Conservation (phyloP, 2,888 invertebrate species). For the Aleiodes testaceus region DNA sequence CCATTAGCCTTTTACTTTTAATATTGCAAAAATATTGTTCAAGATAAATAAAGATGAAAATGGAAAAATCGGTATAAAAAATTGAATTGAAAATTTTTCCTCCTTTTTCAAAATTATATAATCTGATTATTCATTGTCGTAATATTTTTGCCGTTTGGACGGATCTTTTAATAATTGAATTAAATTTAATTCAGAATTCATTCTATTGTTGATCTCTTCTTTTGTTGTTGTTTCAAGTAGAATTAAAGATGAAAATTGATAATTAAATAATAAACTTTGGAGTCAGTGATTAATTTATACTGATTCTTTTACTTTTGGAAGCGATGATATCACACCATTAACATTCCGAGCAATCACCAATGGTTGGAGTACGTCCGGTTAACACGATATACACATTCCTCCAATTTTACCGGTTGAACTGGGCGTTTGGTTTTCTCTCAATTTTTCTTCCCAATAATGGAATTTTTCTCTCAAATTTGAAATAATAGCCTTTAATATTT, state of each 20-base stretch:
- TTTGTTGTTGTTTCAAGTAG: background rate
- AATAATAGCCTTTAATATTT: background rate
- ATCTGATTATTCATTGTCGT: conserved; percentile 5
- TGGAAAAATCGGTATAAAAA: background rate
- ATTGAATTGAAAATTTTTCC: background rate
- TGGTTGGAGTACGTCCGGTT: conserved; percentile 13
- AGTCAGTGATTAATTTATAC: background rate
- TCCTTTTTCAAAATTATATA: background rate
- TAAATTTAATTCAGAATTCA: too few species aligned
- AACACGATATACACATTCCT: background rate
- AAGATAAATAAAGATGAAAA: background rate
- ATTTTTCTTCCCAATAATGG: background rate
- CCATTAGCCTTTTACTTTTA: background rate
- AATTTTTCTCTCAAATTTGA: background rate
- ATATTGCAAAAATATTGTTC: background rate
- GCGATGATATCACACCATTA: conserved; percentile 22
- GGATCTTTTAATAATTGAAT: conserved; percentile 47
- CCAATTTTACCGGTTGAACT: background rate
- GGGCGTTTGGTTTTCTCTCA: background rate
- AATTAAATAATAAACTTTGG: background rate
- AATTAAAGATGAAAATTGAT: conserved; percentile 8
- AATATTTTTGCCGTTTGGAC: conserved; percentile 48
- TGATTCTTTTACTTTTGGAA: conserved; percentile 6
- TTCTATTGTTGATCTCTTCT: too few species aligned
- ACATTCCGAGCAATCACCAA: conserved; percentile 19